Conservation (phyloP, 2,113 vertebrate species). For the Brachyhypopomus occidentalis region DNA sequence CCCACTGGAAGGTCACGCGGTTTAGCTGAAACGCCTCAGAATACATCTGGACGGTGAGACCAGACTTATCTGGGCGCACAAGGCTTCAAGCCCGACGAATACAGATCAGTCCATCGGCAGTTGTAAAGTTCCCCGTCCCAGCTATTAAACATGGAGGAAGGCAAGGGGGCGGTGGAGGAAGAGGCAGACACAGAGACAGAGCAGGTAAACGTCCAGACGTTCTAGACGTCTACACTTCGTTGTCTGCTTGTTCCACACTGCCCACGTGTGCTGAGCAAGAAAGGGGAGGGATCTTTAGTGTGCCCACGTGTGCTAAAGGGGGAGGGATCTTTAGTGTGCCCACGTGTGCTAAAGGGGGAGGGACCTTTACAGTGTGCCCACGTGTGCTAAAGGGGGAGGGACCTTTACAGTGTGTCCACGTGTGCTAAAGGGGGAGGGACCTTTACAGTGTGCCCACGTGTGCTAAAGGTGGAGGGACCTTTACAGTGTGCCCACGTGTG, state of each 20-base stretch:
- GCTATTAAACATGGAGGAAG: not conserved
- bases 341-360: too few species aligned
- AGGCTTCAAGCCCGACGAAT: not conserved
- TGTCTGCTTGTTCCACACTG: not conserved
- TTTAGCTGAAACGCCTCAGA: not conserved
- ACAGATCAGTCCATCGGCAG: conserved; percentile 12
- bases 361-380: not conserved
- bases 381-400: not conserved
- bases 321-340: not conserved
- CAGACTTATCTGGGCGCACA: not conserved
- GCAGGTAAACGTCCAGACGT: not conserved
- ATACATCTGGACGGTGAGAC: not conserved
- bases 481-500: not conserved
- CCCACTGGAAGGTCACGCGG: not conserved
- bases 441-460: not conserved
- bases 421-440: too few species aligned
- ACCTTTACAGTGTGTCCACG: not conserved
- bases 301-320: not conserved
- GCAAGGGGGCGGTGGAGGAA: not conserved
- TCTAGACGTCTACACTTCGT: not conserved
- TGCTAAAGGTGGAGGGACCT: not conserved
- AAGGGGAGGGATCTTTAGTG: not conserved
- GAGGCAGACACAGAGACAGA: conserved; percentile 43
- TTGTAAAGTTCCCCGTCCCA: not conserved
- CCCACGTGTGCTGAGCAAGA: too few species aligned